These are phyloP conservation scores for Tricholaema leucomelas DNA, from an alignment of 2,113 vertebrate species.

Conservation along the genomic window DNA sequence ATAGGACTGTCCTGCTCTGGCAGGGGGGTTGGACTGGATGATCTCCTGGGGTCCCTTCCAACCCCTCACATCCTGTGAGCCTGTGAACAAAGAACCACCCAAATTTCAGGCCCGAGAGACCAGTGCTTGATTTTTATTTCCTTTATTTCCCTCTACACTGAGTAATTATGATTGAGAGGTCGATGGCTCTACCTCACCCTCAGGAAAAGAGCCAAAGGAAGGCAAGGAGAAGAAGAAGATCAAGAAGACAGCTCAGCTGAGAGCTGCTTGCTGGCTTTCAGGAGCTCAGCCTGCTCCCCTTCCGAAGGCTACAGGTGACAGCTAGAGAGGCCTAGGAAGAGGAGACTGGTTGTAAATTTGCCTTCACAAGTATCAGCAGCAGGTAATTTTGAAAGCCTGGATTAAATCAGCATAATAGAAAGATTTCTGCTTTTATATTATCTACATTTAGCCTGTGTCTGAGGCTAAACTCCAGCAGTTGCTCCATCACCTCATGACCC, in stretches of 20 bases:
- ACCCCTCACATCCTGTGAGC: too few species aligned
- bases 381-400: neutral
- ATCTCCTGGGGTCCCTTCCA: too few species aligned
- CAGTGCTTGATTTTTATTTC: neutral
- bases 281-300: neutral
- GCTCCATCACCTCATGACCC: neutral
- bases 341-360: neutral
- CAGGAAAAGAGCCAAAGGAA: neutral
- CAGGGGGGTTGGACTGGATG: too few species aligned
- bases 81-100: neutral
- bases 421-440: neutral
- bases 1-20: too few species aligned
- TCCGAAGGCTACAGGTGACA: neutral
- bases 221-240: neutral
- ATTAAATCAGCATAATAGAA: neutral
- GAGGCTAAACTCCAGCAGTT: neutral
- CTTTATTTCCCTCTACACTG: neutral
- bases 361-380: neutral
- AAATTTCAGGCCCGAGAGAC: neutral
- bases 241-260: neutral
- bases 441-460: neutral
- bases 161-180: neutral
- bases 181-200: neutral
- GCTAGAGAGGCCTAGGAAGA: neutral
- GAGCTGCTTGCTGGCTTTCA: neutral